These are phyloP conservation scores for Alethe diademata DNA, from an alignment of 2,113 vertebrate genomes.

Conservation along the genomic window DNA sequence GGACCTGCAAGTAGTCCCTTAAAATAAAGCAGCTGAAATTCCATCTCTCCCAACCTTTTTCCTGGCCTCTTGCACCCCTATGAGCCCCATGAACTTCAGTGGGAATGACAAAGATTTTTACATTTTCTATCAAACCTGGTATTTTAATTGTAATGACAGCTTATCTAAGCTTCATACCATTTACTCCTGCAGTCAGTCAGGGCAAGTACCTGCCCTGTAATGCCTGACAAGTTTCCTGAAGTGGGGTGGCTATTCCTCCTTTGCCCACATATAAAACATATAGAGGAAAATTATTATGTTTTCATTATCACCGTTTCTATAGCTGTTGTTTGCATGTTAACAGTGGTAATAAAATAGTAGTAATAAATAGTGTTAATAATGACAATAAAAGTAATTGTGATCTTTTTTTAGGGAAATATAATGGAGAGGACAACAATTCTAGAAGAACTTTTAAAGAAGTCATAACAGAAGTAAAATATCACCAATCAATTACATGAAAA, in stretches of 20 bases:
- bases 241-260: background rate
- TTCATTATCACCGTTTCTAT: background rate
- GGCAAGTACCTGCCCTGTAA: background rate
- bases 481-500: slow-evolving; percentile 70
- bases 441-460: slow-evolving; percentile 74
- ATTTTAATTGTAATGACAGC: background rate
- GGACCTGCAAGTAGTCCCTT: background rate
- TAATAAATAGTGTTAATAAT: background rate
- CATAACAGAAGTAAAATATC: slow-evolving; percentile 74
- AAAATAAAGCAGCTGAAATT: background rate
- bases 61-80: background rate
- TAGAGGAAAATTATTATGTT: background rate
- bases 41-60: background rate
- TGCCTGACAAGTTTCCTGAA: background rate
- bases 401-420: slow-evolving; percentile 34
- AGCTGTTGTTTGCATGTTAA: background rate
- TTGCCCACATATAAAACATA: background rate
- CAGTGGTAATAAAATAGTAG: background rate
- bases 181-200: background rate
- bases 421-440: slow-evolving; percentile 62
- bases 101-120: background rate
- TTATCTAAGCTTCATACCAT: background rate
- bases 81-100: background rate
- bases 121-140: background rate
- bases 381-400: background rate